These are phyloP conservation scores for Catamblyrhynchus diadema DNA, from an alignment of 2,797 vertebrate species.

Conservation along the genomic window DNA sequence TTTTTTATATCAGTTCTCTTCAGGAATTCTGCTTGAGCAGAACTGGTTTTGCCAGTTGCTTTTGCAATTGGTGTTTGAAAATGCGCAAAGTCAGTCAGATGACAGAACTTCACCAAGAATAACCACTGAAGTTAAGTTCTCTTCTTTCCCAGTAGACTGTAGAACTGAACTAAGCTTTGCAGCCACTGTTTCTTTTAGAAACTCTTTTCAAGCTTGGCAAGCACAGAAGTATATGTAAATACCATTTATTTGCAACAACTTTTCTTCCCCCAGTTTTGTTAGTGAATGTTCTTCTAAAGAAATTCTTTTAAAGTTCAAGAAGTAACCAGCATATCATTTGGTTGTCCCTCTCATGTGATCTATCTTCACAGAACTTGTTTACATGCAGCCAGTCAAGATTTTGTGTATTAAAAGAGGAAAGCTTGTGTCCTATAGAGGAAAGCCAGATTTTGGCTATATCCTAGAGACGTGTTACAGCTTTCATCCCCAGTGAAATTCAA, in stretches of 20 bases:
- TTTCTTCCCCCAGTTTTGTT: background rate
- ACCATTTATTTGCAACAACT: background rate
- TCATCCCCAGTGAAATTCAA: background rate
- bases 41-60: slow-evolving; percentile 14
- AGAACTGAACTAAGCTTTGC: background rate
- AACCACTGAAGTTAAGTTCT: background rate
- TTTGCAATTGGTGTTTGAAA: background rate
- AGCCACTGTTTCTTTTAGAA: background rate
- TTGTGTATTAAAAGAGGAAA: background rate
- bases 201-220: background rate
- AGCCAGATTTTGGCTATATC: background rate
- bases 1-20: slow-evolving; percentile 3
- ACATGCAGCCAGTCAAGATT: background rate
- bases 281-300: background rate
- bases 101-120: background rate
- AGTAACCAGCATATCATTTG: accelerated
- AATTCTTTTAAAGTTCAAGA: background rate
- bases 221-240: background rate
- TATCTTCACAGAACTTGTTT: background rate
- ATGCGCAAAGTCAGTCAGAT: background rate
- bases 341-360: background rate
- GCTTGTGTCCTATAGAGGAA: background rate
- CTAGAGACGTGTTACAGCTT: background rate
- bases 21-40: background rate
- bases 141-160: background rate